Evolutionary conservation across 2,888 invertebrate species (phyloP).

Genomic region (Brachyptera risi): DNA sequence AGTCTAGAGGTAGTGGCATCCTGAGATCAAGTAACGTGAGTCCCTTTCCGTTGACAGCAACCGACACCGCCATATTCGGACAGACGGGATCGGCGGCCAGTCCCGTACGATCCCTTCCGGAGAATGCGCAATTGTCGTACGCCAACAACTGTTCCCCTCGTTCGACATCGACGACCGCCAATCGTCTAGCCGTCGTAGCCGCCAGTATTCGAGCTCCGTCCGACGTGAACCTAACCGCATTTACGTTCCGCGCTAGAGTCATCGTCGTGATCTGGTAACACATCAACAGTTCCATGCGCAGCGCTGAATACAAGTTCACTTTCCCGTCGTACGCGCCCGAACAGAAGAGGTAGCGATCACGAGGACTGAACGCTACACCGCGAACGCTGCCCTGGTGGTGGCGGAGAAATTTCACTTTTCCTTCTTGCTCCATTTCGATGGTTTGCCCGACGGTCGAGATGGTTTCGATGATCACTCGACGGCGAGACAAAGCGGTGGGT

Average conservation of each 20-base stretch:
- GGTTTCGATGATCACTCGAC: too few relatives aligned
- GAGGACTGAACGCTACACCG: slow-evolving; percentile 44
- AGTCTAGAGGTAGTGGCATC: slow-evolving; percentile 49
- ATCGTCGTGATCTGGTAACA: slow-evolving; percentile 46
- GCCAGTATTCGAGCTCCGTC: slow-evolving; percentile 48
- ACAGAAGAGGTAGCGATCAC: slow-evolving; percentile 49
- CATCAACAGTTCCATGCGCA: slow-evolving; percentile 45
- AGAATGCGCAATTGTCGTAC: slow-evolving; percentile 49
- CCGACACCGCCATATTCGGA: slow-evolving; percentile 48
- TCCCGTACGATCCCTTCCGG: slow-evolving; percentile 46
- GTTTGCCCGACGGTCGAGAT: not conserved
- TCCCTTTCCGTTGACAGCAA: slow-evolving; percentile 49
- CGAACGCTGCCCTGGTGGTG: slow-evolving; percentile 44
- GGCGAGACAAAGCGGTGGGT: too few relatives aligned
- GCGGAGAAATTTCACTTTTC: slow-evolving; percentile 43
- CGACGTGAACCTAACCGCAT: slow-evolving; percentile 47
- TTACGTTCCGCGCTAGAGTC: slow-evolving; percentile 45
- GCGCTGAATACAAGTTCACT: slow-evolving; percentile 47
- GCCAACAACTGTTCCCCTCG: slow-evolving; percentile 47
- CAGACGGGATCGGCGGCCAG: slow-evolving; percentile 47
- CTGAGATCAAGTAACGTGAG: slow-evolving; percentile 48
- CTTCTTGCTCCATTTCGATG: slow-evolving; percentile 43
- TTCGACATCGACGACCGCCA: slow-evolving; percentile 49
- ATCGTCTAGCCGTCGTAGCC: slow-evolving; percentile 46
- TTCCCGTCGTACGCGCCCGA: slow-evolving; percentile 50